Evolutionary conservation across 2,888 invertebrate genomes (phyloP).

Genomic region (Itoplectis maculator): DNA sequence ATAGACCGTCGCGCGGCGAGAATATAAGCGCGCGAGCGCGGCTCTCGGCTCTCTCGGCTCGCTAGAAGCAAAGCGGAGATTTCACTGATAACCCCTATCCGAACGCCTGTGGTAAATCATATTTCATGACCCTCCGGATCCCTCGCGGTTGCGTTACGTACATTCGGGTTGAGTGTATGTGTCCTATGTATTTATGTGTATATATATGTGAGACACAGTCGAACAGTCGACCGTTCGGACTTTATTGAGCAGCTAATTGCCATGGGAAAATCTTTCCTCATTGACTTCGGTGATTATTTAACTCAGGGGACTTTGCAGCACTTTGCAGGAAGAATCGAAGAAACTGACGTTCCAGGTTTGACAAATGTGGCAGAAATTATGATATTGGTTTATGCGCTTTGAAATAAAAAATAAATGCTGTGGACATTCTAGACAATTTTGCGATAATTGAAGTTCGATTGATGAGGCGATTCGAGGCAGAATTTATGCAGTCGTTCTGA

Average conservation of each 20-base stretch:
- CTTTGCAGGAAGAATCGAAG: background rate
- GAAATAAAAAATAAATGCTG: conserved; percentile 2
- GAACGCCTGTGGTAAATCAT: conserved; percentile 77
- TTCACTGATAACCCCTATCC: conserved; percentile 77
- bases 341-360: background rate
- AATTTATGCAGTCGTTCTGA: no score
- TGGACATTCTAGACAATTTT: no score
- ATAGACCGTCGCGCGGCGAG: conserved; percentile 60
- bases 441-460: no score
- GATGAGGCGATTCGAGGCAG: background rate
- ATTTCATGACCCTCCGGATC: conserved; percentile 68
- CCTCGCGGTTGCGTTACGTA: conserved; percentile 32
- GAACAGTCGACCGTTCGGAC: conserved; percentile 31
- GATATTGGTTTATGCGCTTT: background rate
- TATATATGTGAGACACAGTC: conserved; percentile 46
- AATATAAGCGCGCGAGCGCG: conserved; percentile 53
- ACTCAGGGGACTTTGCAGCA: background rate
- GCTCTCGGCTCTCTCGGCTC: no score
- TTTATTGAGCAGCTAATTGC: conserved; percentile 62
- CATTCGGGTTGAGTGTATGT: no score
- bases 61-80: conserved; percentile 64
- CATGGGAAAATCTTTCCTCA: conserved; percentile 51
- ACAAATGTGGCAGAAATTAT: background rate
- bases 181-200: no score
- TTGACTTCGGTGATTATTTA: conserved; percentile 46